A percentile compares a stretch with the other conserved stretches of the same genome.
Evolutionary conservation across 2,888 invertebrate species (phyloP).

Genomic region (Petrolisthes cinctipes): DNA sequence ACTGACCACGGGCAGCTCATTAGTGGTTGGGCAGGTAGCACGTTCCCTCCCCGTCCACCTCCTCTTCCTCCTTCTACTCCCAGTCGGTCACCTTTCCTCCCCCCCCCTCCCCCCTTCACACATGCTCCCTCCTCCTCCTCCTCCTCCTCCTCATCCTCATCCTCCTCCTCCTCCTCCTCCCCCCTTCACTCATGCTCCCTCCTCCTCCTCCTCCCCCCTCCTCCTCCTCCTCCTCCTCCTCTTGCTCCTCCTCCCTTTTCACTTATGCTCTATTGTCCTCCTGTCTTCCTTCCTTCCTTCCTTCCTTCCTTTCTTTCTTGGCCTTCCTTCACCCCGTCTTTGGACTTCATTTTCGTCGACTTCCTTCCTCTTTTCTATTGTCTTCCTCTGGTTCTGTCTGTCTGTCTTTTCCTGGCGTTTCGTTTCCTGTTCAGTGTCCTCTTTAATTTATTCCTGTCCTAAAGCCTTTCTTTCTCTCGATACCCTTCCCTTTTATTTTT

Average conservation of each 20-base stretch:
- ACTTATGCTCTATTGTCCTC: neutral
- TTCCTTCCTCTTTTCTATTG: neutral
- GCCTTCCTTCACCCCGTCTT: neutral
- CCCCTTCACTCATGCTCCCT: too few relatives aligned
- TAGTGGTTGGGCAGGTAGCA: neutral
- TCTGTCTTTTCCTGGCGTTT: too few relatives aligned
- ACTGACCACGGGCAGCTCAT: slow-evolving; percentile 22
- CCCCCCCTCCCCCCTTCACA: neutral
- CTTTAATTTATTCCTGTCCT: neutral
- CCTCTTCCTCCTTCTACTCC: neutral
- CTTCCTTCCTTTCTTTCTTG: neutral
- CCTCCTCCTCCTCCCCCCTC: too few relatives aligned
- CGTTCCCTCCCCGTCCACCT: neutral
- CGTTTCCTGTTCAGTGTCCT: too few relatives aligned
- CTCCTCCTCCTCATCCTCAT: neutral
- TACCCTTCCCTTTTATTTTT: neutral
- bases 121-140: neutral
- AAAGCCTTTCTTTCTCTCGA: neutral
- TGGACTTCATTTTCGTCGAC: neutral
- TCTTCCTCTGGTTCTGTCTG: too few relatives aligned
- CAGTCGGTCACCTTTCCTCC: neutral
- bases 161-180: too few relatives aligned
- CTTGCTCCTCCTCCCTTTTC: neutral
- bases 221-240: too few relatives aligned
- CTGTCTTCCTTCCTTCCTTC: neutral